A percentile compares a stretch with the other conserved stretches of the same genome.
phyloP scores from a whole-genome alignment of 2,113 vertebrate genomes.

The Rhinolophus ferrumequinum region DNA sequence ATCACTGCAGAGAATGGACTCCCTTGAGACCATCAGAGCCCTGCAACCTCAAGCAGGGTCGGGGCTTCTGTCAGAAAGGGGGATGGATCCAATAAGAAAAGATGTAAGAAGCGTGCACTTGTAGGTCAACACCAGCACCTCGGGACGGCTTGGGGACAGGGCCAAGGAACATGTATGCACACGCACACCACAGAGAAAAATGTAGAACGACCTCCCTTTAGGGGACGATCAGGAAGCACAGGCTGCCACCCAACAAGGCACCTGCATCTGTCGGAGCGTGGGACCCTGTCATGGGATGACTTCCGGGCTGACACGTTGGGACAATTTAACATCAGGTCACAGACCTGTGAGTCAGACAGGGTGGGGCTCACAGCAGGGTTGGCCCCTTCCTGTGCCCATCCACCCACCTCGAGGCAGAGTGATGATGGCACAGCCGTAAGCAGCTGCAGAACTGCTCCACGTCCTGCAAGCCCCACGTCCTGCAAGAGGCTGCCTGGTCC shows the following conservation, averaged over 20 bases:
- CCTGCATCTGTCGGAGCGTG: not conserved
- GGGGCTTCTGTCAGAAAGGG: not conserved
- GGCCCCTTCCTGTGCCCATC: not conserved
- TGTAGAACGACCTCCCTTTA: not conserved
- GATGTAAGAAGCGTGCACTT: accelerated
- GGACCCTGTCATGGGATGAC: not conserved
- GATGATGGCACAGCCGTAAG: not conserved
- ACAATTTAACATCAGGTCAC: not conserved
- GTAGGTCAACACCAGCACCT: accelerated
- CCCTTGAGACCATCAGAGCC: not conserved
- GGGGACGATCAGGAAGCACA: not conserved
- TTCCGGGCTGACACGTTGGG: not conserved
- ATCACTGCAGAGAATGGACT: not conserved
- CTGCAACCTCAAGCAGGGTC: not conserved
- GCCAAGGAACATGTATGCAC: not conserved
- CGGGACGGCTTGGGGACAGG: not conserved
- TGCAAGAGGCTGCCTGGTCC: not conserved
- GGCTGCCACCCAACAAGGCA: not conserved
- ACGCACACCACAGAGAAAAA: accelerated
- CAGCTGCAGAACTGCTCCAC: not conserved
- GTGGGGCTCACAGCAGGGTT: not conserved
- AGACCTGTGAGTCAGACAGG: constrained; percentile 61
- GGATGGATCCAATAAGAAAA: too few species aligned
- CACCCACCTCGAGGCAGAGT: not conserved
- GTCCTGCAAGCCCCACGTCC: not conserved